Base-by-base conservation (phyloP, 2,888 invertebrate genomes). In the Acholoe squamosa region DNA sequence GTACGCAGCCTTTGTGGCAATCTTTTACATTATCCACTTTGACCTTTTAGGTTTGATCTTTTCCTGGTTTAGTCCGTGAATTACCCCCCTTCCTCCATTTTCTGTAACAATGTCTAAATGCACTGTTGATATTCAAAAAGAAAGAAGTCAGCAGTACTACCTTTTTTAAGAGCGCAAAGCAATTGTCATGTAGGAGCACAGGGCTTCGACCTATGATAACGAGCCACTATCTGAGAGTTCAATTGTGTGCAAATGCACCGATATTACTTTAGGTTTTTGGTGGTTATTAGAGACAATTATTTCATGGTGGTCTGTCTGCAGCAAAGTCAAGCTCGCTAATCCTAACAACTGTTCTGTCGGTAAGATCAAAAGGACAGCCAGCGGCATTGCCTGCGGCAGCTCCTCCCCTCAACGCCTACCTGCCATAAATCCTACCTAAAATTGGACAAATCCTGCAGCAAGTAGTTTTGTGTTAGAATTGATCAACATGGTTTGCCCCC, bases 241-340 rank as follows among this genome's bases (percentile, higher is more conserved):
- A 80, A 80, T 80, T 80, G 33, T 43, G 43, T 33, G 80, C 43
- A 80, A 34, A 10, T 80, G 80, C 34, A 80, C 34, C 80, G 34
- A 25, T 34, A 43, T 80, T 33, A 80, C 80, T 43, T 80, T 19
- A 1, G 80, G 33, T 33, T 33, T 77, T 80, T 80, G 5, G 34
- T 34, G 22, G 80, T 80, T 80, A 80, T 80, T 80, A 80, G 80
- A 33, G 80, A 80, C 80, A 43, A 80, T 80, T 43, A 80, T 80
- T 80, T 80, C 80, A 43, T 0, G 80, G 80, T 80, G 80, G 80
- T 80, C 80, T 80, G 80, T 71, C 28, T 71, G 71, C 3, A 28
- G 3, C 80, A 14, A 43, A 34, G 25, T 43, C 34, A 76, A 34
- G 34, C 34, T 16, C 34, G 43, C 33, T 22, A 7, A 1, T 19